Base-by-base conservation (phyloP, 1,140 invertebrate genomes). In the Brachionus rotundiformis region DNA sequence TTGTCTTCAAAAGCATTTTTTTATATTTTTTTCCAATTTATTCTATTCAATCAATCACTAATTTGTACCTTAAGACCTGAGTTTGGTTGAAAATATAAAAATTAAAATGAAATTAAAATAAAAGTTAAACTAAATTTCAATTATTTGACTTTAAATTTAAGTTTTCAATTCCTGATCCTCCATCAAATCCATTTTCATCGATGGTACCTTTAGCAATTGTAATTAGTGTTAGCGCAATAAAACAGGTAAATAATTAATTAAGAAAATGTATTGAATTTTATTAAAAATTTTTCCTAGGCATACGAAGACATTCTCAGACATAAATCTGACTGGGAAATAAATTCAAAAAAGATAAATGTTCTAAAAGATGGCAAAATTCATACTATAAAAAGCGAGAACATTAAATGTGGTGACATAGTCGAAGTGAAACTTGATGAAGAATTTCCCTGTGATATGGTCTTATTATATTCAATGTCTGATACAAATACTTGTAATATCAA, bases 401-500 rank as follows among this genome's bases (percentile, higher is more conserved):
- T 92, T 6, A 85, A 79, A 10, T 54, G 44, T 33, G 94, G 93
- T 0, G 93, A 94, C 81, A 87, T 94, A 6, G 90, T 95, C 0
- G 90, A 90, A 73, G 90, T 94, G 0, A 87, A 89, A 23, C 86
- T 90, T 0, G 92, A 94, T 61, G 90, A 92, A 59, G 91, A 92
- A 83, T 91, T 95, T 8, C 94, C 94, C 0, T 93, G 93, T 84
- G 94, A 95, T 87, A 84, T 94, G 49, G 90, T 94, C 1, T 85
- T 94, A 54, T 85, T 95, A 4, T 91, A 91, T 13, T 92, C 90
- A 97, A 76, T 89, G 97, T 44, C 88, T 98, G 84, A 95, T 3
- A 96, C 98, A 89, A 96, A 96, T 10, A 91, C 98, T 82, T 98
- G 96, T 90, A 98, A 96, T 87, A 96, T 99, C 85, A 96, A 98